Conservation (phyloP, 2,113 vertebrate genomes). For the Pelusios castaneus region DNA sequence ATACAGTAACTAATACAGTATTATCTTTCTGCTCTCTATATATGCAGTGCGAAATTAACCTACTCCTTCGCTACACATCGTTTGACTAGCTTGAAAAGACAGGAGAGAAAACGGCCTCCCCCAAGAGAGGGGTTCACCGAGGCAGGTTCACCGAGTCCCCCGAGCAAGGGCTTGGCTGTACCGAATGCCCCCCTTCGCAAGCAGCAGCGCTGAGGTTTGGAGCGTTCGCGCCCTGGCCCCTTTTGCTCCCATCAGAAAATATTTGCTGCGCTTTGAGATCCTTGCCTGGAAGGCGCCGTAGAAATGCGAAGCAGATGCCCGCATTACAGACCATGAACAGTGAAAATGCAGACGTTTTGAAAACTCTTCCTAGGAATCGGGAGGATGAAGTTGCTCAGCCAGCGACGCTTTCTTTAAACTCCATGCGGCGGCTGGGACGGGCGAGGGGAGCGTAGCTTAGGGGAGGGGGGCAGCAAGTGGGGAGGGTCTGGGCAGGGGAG, state of each 20-base stretch:
- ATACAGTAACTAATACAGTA: neutral
- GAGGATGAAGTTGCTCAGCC: neutral
- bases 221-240: neutral
- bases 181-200: neutral
- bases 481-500: neutral
- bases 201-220: neutral
- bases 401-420: neutral
- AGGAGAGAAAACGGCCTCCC: neutral
- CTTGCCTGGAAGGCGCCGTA: neutral
- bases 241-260: neutral
- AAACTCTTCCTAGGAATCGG: too few species aligned
- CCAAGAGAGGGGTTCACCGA: neutral
- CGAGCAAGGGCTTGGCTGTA: neutral
- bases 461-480: neutral
- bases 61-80: neutral
- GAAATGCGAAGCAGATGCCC: neutral
- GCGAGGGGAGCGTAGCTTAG: neutral
- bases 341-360: too few species aligned
- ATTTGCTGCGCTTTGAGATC: neutral
- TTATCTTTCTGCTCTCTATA: neutral
- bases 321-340: rapidly evolving
- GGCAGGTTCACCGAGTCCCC: neutral
- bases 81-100: neutral
- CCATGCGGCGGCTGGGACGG: neutral
- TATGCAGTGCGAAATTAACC: neutral